phyloP scores from a whole-genome alignment of 2,888 invertebrate genomes.

The Falcaria lacertinaria region DNA sequence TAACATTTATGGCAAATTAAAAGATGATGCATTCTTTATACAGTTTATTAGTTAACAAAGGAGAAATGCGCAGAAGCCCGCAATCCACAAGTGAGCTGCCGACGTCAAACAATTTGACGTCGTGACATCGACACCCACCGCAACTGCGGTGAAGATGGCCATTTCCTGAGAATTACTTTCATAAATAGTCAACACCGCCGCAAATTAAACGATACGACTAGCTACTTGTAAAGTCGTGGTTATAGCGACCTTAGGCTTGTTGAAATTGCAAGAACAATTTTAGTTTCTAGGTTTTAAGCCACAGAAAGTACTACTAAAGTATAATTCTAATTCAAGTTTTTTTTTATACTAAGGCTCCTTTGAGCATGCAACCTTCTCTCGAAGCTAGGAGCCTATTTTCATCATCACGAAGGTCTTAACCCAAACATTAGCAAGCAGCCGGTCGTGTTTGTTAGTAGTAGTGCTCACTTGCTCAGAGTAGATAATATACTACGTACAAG shows the following conservation, averaged over 20 bases:
- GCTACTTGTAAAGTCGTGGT: conserved; percentile 28
- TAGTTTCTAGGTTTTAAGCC: neutral
- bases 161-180: conserved; percentile 41
- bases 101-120: conserved; percentile 12
- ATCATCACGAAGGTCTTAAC: no score
- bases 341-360: no score
- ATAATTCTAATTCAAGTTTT: no score
- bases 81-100: conserved; percentile 11
- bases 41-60: neutral
- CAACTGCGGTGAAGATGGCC: conserved; percentile 38
- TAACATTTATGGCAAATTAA: no score
- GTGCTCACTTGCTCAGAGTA: no score
- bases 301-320: no score
- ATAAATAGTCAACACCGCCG: conserved; percentile 39
- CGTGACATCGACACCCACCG: conserved; percentile 15
- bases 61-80: conserved; percentile 2
- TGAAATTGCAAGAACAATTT: neutral
- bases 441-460: no score
- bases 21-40: no score
- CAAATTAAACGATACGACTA: conserved; percentile 45
- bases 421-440: no score
- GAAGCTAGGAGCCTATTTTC: no score
- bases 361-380: no score
- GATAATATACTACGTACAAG: no score
- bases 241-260: conserved; percentile 18